Evolutionary conservation across 2,888 invertebrate genomes (phyloP).

Genomic region (Neoscelio sp.): DNA sequence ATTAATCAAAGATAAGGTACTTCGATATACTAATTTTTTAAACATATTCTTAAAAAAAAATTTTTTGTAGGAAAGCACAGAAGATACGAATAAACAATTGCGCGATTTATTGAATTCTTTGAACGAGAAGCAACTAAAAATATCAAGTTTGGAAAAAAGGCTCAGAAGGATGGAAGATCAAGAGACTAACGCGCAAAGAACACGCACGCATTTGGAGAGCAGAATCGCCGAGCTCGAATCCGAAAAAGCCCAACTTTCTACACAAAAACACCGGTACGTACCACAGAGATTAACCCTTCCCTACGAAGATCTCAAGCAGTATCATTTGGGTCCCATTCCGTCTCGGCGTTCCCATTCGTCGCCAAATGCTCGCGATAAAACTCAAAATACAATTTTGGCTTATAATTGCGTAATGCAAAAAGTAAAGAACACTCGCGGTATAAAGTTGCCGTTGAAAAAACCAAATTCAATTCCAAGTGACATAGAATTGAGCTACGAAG

Average conservation of each 20-base stretch:
- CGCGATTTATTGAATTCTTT: constrained; percentile 25
- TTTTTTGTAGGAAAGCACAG: constrained; percentile 2
- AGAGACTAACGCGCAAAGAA: constrained; percentile 85
- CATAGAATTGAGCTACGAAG: no score
- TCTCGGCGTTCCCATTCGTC: constrained; percentile 1
- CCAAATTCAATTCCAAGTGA: no score
- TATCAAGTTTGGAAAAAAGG: constrained; percentile 83
- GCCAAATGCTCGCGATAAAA: no score
- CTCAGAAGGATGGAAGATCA: constrained; percentile 85
- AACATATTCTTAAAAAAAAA: no score
- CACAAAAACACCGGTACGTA: constrained; percentile 77
- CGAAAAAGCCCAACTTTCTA: constrained; percentile 75
- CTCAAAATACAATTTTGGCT: no score
- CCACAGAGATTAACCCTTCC: neutral
- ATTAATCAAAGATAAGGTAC: no score
- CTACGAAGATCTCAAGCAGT: constrained; percentile 10
- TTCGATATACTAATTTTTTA: no score
- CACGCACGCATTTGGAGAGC: constrained; percentile 85
- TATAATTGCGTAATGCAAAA: neutral
- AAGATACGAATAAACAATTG: constrained; percentile 23
- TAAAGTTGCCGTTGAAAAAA: no score
- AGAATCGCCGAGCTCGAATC: constrained; percentile 85
- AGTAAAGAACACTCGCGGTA: no score
- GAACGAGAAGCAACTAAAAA: constrained; percentile 34
- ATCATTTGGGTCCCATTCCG: neutral